Conservation (phyloP, 2,888 invertebrate species). For the Acanthosepion lycidas region DNA sequence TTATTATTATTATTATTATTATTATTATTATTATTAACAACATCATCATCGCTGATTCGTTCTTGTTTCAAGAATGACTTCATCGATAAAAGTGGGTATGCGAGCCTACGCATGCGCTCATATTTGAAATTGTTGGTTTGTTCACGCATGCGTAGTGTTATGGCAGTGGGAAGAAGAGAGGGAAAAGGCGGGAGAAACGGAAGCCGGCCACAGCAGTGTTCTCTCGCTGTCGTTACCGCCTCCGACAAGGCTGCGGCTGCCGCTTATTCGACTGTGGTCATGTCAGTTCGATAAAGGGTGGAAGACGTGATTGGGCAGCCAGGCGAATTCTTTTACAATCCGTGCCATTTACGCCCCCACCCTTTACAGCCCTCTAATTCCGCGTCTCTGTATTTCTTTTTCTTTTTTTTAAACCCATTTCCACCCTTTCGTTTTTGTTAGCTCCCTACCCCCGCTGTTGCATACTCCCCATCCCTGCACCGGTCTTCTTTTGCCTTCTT, state of each 20-base stretch:
- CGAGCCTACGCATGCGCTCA: not conserved
- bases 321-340: not conserved
- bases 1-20: no score
- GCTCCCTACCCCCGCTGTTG: no score
- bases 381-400: not conserved
- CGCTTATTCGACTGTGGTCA: constrained; percentile 22
- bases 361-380: no score
- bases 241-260: not conserved
- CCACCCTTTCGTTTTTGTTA: no score
- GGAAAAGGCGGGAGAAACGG: not conserved
- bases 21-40: no score
- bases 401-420: not conserved
- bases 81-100: not conserved
- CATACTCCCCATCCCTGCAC: no score
- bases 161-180: not conserved
- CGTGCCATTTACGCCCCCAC: not conserved
- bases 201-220: constrained; percentile 5
- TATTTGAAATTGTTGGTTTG: not conserved
- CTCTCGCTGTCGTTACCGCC: not conserved
- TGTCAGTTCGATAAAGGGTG: constrained; percentile 12
- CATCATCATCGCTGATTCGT: no score
- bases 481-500: no score
- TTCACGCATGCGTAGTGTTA: constrained; percentile 9
- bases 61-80: not conserved
- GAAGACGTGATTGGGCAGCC: not conserved